A percentile compares a stretch with the other conserved stretches of the same genome.
Evolutionary conservation across 2,113 vertebrate species (phyloP).

Genomic region (Burhinus oedicnemus): DNA sequence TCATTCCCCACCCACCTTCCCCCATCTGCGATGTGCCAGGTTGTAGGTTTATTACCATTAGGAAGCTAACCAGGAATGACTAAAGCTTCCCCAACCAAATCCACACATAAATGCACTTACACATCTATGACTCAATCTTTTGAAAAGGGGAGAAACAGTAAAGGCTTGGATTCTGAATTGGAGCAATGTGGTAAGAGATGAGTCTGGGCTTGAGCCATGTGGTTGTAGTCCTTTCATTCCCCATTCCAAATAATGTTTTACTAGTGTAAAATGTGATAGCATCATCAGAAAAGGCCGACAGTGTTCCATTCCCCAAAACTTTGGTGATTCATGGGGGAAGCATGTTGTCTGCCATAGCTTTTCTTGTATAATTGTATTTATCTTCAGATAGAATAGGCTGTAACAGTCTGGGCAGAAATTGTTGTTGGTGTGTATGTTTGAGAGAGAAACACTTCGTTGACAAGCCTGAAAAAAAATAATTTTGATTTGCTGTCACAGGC

Average conservation of each 20-base stretch:
- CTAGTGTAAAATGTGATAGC: neutral
- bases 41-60: neutral
- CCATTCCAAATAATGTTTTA: neutral
- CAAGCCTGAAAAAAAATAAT: neutral
- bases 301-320: neutral
- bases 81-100: neutral
- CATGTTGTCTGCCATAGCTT: neutral
- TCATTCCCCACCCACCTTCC: neutral
- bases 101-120: neutral
- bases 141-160: neutral
- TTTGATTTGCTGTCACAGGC: neutral
- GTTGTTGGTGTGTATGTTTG: neutral
- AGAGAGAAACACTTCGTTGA: neutral
- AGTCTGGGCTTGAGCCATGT: neutral
- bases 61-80: neutral
- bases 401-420: neutral
- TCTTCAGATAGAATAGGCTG: neutral
- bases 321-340: neutral
- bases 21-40: neutral
- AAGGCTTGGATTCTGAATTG: neutral
- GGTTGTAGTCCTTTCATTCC: neutral
- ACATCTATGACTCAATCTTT: neutral
- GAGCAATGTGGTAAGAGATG: neutral
- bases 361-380: neutral
- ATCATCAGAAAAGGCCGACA: neutral